Conservation (phyloP, 2,797 vertebrate species). For the Sparus aurata region DNA sequence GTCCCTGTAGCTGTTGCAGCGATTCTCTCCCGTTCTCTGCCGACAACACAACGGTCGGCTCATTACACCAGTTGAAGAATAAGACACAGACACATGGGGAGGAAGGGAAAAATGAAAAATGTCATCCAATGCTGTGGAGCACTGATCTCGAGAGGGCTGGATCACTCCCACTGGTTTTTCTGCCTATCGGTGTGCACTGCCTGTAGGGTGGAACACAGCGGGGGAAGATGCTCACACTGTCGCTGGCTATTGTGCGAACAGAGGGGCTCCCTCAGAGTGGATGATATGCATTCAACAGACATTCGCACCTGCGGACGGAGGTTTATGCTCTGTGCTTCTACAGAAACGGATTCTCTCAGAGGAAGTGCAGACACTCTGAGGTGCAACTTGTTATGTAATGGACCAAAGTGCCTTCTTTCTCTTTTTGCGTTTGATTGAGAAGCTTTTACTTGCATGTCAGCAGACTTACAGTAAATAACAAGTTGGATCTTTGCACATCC, state of each 20-base stretch:
- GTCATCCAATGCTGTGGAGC: slow-evolving; percentile 75
- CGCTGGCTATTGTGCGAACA: slow-evolving; percentile 80
- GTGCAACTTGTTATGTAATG: slow-evolving; percentile 74
- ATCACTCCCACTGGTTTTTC: slow-evolving; percentile 81
- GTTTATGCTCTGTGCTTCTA: slow-evolving; percentile 39
- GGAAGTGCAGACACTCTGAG: slow-evolving; percentile 63
- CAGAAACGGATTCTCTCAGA: slow-evolving; percentile 67
- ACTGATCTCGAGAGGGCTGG: slow-evolving; percentile 78
- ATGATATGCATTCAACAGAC: slow-evolving; percentile 75
- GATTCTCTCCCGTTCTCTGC: slow-evolving; percentile 48
- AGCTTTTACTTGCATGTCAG: slow-evolving; percentile 42
- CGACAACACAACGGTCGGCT: slow-evolving; percentile 56
- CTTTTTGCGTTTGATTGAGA: slow-evolving; percentile 48
- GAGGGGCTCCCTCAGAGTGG: slow-evolving; percentile 72
- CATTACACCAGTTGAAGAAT: slow-evolving; percentile 57
- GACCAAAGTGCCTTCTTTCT: slow-evolving; percentile 73
- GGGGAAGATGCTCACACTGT: slow-evolving; percentile 76
- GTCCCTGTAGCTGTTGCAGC: slow-evolving; percentile 61
- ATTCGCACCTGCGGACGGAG: slow-evolving; percentile 71
- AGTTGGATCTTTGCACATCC: slow-evolving; percentile 30
- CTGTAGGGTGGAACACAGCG: slow-evolving; percentile 71
- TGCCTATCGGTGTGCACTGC: slow-evolving; percentile 74
- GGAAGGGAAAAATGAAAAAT: slow-evolving; percentile 72
- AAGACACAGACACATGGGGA: slow-evolving; percentile 66
- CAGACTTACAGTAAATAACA: slow-evolving; percentile 39